Base-by-base conservation (phyloP, 1,140 invertebrate genomes). In the Copidosoma floridanum region DNA sequence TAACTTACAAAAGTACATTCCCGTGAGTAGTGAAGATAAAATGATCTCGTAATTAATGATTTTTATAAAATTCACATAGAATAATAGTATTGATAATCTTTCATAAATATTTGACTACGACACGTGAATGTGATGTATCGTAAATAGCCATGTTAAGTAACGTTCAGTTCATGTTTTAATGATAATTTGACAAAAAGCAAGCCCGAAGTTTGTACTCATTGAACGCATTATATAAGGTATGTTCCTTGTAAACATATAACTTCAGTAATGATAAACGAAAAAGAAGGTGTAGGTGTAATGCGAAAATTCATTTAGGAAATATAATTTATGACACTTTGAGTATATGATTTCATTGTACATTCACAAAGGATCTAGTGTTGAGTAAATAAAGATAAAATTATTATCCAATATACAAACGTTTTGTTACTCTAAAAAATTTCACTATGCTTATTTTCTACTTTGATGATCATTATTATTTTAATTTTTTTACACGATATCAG, bases 341-440 rank as follows among this genome's bases (percentile, higher is more conserved):
- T 60, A 43, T 40, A 51, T 24, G 50, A 55, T 61, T 35, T 55
- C 54, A 55, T 55, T 61, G 58, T 61, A 61, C 58, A 47, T 55
- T 48, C 20, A n/a, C n/a, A 41, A 61, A 55, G 26, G 18, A 61
- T 55, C 35, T 55, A 50, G 43, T 41, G 55, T 55, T 61, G 48
- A 61, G 52, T 55, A 41, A 61, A 61, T 55, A 55, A 61, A 61
- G 44, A 6, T 55, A 48, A 61, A 55, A 54, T 55, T 61, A 55
- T 43, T 44, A 61, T 44, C 51, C 44, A 61, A 51, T 10, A 41
- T 41, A 60, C 11, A 29, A n/a, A 29, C 44, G 32, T 61, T 44
- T 61, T 61, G 35, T 61, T 50, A 48, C n/a, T n/a, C n/a, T n/a
- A n/a, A n/a, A n/a, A n/a, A n/a, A n/a, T n/a, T n/a, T n/a, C n/a